These are phyloP conservation scores for Eulithis testata DNA, from an alignment of 2,888 invertebrate species.

Conservation along the genomic window DNA sequence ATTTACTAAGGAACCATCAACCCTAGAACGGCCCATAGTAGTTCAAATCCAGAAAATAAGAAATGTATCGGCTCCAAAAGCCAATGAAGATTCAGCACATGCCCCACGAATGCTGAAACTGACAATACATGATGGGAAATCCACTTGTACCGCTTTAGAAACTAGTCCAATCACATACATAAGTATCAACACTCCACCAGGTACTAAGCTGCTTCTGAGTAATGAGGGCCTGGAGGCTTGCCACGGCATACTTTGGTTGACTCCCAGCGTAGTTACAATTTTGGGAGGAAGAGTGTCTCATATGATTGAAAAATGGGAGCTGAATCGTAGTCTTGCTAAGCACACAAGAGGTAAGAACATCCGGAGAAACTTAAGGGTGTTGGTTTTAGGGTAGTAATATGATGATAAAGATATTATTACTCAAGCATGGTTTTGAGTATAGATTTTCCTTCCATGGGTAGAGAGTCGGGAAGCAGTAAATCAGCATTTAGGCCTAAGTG, in stretches of 20 bases:
- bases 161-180: slow-evolving; percentile 88
- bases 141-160: slow-evolving; percentile 91
- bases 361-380: no score
- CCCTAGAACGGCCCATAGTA: slow-evolving; percentile 86
- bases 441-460: no score
- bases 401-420: no score
- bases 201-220: slow-evolving; percentile 89
- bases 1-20: slow-evolving; percentile 83
- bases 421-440: no score
- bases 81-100: slow-evolving; percentile 92
- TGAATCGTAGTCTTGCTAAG: slow-evolving; percentile 87
- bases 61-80: slow-evolving; percentile 95
- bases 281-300: slow-evolving; percentile 94
- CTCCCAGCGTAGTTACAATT: slow-evolving; percentile 87
- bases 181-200: slow-evolving; percentile 94
- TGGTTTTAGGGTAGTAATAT: no score
- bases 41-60: slow-evolving; percentile 95
- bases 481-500: no score
- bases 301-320: slow-evolving; percentile 95
- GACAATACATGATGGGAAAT: slow-evolving; percentile 93
- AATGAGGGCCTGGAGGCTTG: slow-evolving; percentile 82
- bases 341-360: slow-evolving; percentile 81
- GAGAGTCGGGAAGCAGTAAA: no score
- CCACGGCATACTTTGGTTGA: slow-evolving; percentile 90
- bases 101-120: slow-evolving; percentile 94